Evolutionary conservation across 2,797 vertebrate genomes (phyloP).

Genomic region (Neosilurus hyrtlii): DNA sequence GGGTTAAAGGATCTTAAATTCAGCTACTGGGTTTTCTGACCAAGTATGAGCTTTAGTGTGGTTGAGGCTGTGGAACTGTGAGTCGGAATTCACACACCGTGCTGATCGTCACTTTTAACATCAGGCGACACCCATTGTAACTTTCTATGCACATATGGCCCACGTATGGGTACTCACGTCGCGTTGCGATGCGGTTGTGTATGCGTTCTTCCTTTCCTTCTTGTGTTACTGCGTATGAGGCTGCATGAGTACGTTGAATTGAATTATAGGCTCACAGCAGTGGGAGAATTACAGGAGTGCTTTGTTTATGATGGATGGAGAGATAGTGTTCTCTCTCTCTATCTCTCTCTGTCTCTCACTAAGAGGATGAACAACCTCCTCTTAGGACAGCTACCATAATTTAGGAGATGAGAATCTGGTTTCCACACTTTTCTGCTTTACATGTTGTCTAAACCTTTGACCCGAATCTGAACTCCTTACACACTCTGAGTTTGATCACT

Average conservation of each 20-base stretch:
- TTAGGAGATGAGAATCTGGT: slow-evolving; percentile 26
- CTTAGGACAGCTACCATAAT: slow-evolving; percentile 45
- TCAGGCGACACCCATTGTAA: neutral
- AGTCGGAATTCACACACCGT: neutral
- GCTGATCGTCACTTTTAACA: neutral
- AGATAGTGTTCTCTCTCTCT: slow-evolving; percentile 34
- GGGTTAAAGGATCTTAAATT: neutral
- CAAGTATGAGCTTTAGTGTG: neutral
- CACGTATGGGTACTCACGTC: neutral
- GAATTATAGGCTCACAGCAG: slow-evolving; percentile 9
- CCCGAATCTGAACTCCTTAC: neutral
- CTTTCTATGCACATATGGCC: neutral
- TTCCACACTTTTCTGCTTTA: neutral
- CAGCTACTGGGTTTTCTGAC: too few species aligned
- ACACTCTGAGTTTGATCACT: neutral
- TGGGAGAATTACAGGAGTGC: slow-evolving; percentile 21
- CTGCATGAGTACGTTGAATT: slow-evolving; percentile 5
- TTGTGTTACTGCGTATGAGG: neutral
- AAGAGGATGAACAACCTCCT: neutral
- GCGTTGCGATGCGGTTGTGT: neutral
- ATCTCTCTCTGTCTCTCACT: slow-evolving; percentile 23
- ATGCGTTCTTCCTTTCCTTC: neutral
- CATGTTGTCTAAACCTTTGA: neutral
- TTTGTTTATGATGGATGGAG: slow-evolving; percentile 44
- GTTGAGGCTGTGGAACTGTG: neutral